phyloP scores from a whole-genome alignment of 2,888 invertebrate genomes.

The Hirtodrosophila histrioides region DNA sequence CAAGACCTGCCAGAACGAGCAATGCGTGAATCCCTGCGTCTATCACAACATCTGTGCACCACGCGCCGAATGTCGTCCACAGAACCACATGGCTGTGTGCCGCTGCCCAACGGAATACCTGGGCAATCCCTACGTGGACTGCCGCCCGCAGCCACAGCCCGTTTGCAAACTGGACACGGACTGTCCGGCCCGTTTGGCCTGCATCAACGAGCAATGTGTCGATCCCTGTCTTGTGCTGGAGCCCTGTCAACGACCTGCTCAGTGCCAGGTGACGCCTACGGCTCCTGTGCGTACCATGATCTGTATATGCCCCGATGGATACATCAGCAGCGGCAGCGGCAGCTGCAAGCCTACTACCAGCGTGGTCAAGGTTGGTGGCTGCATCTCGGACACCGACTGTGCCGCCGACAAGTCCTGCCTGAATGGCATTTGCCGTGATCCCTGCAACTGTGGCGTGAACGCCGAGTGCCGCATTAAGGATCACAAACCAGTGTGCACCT shows the following conservation, averaged over 20 bases:
- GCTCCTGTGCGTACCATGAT: constrained; percentile 94
- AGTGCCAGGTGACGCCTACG: constrained; percentile 92
- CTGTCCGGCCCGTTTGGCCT: constrained; percentile 91
- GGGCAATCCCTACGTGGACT: constrained; percentile 93
- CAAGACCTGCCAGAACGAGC: constrained; percentile 92
- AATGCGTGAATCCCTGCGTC: constrained; percentile 93
- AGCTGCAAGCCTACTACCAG: constrained; percentile 91
- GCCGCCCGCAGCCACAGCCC: constrained; percentile 89
- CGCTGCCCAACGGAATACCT: constrained; percentile 90
- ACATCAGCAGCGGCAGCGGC: constrained; percentile 92
- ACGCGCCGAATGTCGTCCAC: constrained; percentile 91
- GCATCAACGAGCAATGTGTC: constrained; percentile 92
- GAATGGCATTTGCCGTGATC: constrained; percentile 91
- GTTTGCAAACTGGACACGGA: constrained; percentile 93
- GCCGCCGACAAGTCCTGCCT: constrained; percentile 91
- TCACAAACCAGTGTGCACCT: constrained; percentile 95
- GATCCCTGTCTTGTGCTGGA: constrained; percentile 91
- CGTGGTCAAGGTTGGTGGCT: constrained; percentile 87
- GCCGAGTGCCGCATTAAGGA: constrained; percentile 93
- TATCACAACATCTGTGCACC: constrained; percentile 91
- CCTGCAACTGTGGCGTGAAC: constrained; percentile 93
- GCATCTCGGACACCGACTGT: constrained; percentile 91
- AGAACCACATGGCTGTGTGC: constrained; percentile 93
- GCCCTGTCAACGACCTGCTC: constrained; percentile 92
- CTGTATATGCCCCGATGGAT: constrained; percentile 95